Percentiles rank a stretch among this genome's conserved stretches.
phyloP scores from a whole-genome alignment of 2,113 vertebrate genomes.

The Phyllopteryx taeniolatus region DNA sequence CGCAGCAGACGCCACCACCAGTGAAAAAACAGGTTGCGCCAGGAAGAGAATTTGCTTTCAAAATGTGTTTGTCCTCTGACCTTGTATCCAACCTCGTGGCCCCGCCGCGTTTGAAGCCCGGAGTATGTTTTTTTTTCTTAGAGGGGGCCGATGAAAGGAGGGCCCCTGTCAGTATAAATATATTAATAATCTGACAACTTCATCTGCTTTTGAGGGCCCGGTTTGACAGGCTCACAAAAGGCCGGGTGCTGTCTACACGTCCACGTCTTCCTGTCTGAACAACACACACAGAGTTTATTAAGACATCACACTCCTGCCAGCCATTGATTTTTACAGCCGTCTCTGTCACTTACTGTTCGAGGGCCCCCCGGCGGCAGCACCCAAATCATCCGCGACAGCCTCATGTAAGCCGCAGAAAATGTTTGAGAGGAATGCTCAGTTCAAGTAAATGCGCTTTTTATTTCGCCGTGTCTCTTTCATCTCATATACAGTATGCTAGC shows the following conservation, averaged over 20 bases:
- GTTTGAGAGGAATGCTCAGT: conserved; percentile 40
- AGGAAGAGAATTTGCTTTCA: conserved; percentile 83
- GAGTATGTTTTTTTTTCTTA: conserved; percentile 63
- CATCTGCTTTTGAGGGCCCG: conserved; percentile 78
- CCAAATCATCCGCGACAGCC: conserved; percentile 65
- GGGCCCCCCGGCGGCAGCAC: conserved; percentile 44
- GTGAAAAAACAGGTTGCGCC: conserved; percentile 90
- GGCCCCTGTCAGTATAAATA: conserved; percentile 76
- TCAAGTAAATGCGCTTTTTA: conserved; percentile 42
- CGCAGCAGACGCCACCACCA: conserved; percentile 78
- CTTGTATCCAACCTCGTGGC: conserved; percentile 68
- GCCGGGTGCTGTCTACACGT: conserved; percentile 68
- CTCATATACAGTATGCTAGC: conserved; percentile 20
- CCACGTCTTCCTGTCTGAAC: conserved; percentile 70
- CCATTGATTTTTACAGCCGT: conserved; percentile 73
- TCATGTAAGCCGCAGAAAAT: conserved; percentile 59
- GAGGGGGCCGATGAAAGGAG: conserved; percentile 63
- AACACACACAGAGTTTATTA: conserved; percentile 77
- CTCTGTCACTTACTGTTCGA: conserved; percentile 70
- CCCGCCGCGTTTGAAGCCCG: conserved; percentile 70
- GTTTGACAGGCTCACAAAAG: conserved; percentile 78
- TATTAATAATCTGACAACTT: conserved; percentile 85
- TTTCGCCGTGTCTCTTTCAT: conserved; percentile 50
- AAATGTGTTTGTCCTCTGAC: conserved; percentile 78
- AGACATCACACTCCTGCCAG: conserved; percentile 76